Percentiles rank a stretch among this genome's conserved stretches.
Evolutionary conservation across 2,888 invertebrate species (phyloP).

Genomic region (Trichogramma evanescens): DNA sequence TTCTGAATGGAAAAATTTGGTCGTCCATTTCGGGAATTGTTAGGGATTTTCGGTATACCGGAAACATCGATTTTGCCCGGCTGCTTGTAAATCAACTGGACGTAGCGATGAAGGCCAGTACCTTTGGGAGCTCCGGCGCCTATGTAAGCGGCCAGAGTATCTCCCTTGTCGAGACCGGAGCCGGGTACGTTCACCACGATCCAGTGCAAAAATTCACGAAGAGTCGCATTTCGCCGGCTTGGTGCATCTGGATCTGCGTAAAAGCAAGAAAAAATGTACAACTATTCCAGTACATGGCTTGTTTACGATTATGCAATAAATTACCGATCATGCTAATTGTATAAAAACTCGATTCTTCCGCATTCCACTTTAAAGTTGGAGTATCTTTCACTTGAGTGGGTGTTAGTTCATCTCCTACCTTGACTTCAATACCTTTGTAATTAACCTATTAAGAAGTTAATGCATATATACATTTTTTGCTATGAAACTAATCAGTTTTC

Average conservation of each 20-base stretch:
- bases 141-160: constrained; percentile 42
- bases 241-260: constrained; percentile 40
- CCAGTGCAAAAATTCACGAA: constrained; percentile 43
- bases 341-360: constrained; percentile 6
- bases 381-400: constrained; percentile 60
- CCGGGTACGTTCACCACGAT: constrained; percentile 45
- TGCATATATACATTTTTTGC: neutral
- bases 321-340: constrained; percentile 15
- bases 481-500: neutral
- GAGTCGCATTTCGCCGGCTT: constrained; percentile 32
- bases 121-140: constrained; percentile 41
- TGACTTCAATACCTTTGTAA: neutral
- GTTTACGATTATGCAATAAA: too few species aligned
- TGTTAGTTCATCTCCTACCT: constrained; percentile 62
- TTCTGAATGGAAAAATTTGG: constrained; percentile 54
- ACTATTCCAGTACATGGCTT: neutral
- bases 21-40: constrained; percentile 47
- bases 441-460: constrained; percentile 4
- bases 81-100: constrained; percentile 41
- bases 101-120: constrained; percentile 41
- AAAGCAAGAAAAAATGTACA: neutral
- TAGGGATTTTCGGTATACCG: constrained; percentile 36
- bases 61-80: constrained; percentile 47
- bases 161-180: constrained; percentile 39
- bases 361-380: constrained; percentile 46